These are phyloP conservation scores for Tupaia chinensis DNA, from an alignment of 2,113 vertebrate genomes.

Conservation along the genomic window DNA sequence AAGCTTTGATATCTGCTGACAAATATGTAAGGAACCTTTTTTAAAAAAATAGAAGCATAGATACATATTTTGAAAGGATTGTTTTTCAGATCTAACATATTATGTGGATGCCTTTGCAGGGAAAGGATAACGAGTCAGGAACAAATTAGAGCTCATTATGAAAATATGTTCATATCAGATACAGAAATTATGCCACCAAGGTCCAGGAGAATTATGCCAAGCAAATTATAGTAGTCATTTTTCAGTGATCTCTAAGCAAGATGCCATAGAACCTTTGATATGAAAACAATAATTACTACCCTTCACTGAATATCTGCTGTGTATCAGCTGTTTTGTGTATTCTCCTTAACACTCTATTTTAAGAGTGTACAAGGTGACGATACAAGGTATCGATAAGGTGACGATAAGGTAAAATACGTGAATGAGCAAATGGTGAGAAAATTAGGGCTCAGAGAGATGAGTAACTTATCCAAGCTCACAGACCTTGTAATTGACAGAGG, in stretches of 20 bases:
- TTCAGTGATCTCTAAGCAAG: conserved; percentile 3
- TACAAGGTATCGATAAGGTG: no score
- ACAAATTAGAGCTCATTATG: conserved; percentile 54
- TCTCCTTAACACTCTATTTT: not conserved
- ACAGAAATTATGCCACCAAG: conserved; percentile 26
- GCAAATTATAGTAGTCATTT: conserved; percentile 52
- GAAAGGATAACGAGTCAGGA: conserved; percentile 36
- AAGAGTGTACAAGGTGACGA: no score
- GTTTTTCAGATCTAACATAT: conserved; percentile 66
- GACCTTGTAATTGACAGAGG: not conserved
- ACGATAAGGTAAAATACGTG: not conserved
- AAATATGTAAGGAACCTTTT: conserved; percentile 60
- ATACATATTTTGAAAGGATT: conserved; percentile 56
- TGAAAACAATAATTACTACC: not conserved
- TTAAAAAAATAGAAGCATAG: conserved; percentile 26
- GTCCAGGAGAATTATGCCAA: conserved; percentile 38
- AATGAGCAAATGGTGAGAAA: not conserved
- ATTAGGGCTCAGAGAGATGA: not conserved
- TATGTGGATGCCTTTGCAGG: conserved; percentile 40
- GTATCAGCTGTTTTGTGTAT: not conserved
- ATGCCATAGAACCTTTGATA: not conserved
- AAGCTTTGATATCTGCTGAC: conserved; percentile 54
- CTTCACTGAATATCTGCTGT: conserved; percentile 4
- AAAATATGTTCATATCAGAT: conserved; percentile 39
- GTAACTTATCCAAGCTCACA: not conserved